Conservation (phyloP, 2,888 invertebrate genomes). For the Tryphoninae sp. region DNA sequence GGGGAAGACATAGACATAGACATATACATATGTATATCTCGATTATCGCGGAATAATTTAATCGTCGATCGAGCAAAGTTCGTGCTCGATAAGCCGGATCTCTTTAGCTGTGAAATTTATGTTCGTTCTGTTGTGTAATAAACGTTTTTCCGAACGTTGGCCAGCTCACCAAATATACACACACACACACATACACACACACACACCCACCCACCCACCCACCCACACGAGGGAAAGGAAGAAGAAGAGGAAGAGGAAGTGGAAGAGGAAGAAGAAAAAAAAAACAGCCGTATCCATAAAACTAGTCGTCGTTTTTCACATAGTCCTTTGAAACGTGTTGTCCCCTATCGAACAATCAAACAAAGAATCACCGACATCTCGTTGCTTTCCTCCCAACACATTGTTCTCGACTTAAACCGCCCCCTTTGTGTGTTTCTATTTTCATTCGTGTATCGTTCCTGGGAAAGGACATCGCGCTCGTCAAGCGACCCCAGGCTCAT, state of each 20-base stretch:
- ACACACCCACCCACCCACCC: neutral
- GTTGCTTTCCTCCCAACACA: neutral
- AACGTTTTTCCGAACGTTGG: constrained; percentile 39
- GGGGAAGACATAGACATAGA: constrained; percentile 1
- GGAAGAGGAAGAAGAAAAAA: neutral
- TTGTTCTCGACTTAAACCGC: neutral
- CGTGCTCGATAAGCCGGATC: constrained; percentile 33
- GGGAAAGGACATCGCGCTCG: constrained; percentile 47
- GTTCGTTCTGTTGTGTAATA: constrained; percentile 47
- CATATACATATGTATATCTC: constrained; percentile 4
- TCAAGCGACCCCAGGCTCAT: constrained; percentile 9
- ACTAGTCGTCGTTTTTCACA: constrained; percentile 54
- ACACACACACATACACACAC: neutral
- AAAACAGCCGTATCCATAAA: constrained; percentile 54
- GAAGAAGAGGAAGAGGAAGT: neutral
- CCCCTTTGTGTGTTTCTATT: constrained; percentile 6
- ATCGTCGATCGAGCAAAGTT: constrained; percentile 6
- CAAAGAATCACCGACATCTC: constrained; percentile 32
- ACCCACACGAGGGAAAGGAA: neutral
- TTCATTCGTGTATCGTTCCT: constrained; percentile 29
- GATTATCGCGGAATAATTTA: constrained; percentile 10
- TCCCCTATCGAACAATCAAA: constrained; percentile 10
- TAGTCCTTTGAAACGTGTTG: constrained; percentile 14
- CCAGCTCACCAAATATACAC: neutral
- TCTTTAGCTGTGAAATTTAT: constrained; percentile 51